Evolutionary conservation across 2,113 vertebrate species (phyloP), one percentile per base, ranked within the genome.

Genomic region (Romanogobio albipinnatus): DNA sequence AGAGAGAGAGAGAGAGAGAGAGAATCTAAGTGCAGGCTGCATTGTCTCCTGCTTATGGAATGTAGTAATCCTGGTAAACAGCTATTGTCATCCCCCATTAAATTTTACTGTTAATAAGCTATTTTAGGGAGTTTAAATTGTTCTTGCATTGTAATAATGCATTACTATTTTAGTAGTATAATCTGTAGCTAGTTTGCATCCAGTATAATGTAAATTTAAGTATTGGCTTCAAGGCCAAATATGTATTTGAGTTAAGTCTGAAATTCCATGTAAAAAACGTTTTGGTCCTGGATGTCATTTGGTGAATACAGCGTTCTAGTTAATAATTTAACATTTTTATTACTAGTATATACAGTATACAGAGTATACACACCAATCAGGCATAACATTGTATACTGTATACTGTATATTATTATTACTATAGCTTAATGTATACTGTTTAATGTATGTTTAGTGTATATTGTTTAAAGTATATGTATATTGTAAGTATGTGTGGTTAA

Each of bases 11-110:
- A 6, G 59, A 22, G 68, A 45, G 59, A 47, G 59, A 49, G 15
- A 64, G 15, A 56, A 26, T 73, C 79, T 71, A n/a, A 58, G 68
- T 85, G 56, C 78, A 81, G 58, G 73, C 68, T 64, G 45, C 76
- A 22, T 74, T 29, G 19, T 70, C 29, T 86, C 22, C 51, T 70
- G 80, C 51, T 78, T 71, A 83, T 45, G 39, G n/a, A 79, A 79
- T 79, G 76, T 47, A 62, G 76, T 77, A 77, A 47, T 83, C 36
- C 45, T 26, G 5, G 70, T 73, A 73, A 83, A 83, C 70, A 51
- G 68, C 81, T 73, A 47, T 83, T 79, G 58, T 62, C 33, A 78
- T 13, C 53, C 53, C 17, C 53, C 53, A 59, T 59, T 17, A 47
- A 47, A 45, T 45, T 62, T 62, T 29, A 79, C 76, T 62, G 36